Conservation (phyloP, 2,888 invertebrate species). For the Tiphia femorata region DNA sequence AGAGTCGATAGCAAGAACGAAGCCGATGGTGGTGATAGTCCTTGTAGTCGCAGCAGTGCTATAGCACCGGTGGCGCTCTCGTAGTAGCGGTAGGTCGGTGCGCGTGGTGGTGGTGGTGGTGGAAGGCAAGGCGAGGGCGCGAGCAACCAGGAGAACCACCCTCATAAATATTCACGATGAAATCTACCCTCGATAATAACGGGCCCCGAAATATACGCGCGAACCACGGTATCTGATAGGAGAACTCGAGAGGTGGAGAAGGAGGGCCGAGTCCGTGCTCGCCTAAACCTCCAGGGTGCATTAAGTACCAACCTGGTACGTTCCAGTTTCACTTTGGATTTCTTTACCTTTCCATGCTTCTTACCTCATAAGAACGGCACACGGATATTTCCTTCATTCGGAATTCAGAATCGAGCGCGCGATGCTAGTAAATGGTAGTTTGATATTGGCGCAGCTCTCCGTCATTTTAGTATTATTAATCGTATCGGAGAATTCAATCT, state of each 20-base stretch:
- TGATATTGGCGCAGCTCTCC: too few relatives aligned
- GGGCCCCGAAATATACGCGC: constrained; percentile 61
- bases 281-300: constrained; percentile 40
- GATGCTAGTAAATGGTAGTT: too few relatives aligned
- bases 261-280: constrained; percentile 35
- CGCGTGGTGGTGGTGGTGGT: constrained; percentile 21
- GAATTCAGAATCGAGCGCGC: too few relatives aligned
- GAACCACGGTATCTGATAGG: constrained; percentile 52
- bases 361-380: too few relatives aligned
- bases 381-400: too few relatives aligned
- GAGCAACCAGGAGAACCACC: constrained; percentile 50
- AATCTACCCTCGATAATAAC: constrained; percentile 69
- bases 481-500: too few relatives aligned
- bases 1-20: constrained; percentile 42
- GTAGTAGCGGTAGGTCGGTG: constrained; percentile 10
- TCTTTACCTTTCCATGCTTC: constrained; percentile 13
- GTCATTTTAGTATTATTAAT: too few relatives aligned
- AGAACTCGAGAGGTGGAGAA: constrained; percentile 24
- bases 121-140: constrained; percentile 28
- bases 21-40: constrained; percentile 13
- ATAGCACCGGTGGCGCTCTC: too few relatives aligned
- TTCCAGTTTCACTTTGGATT: constrained; percentile 34
- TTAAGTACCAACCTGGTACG: constrained; percentile 38
- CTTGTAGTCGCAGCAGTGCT: too few relatives aligned
- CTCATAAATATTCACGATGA: constrained; percentile 68